Evolutionary conservation across 2,888 invertebrate species (phyloP), one percentile per base, ranked within the genome.

Genomic region (Synanthedon andrenaeformis): DNA sequence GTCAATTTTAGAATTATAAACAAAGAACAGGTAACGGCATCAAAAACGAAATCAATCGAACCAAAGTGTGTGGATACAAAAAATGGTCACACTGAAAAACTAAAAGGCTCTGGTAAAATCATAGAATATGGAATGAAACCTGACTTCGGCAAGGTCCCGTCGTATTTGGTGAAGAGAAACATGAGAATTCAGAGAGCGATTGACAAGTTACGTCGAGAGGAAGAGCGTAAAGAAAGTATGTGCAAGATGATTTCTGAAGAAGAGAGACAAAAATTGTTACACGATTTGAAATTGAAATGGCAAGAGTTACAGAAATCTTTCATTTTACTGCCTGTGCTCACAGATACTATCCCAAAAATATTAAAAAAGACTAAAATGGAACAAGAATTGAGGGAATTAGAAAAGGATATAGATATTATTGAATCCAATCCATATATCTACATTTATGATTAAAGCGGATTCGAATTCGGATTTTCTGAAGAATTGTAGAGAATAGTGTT

Each of bases 371-470:
- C 91, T 4, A 91, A 92, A 67, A 88, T 97, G 77, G 97, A 97
- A 74, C 89, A 90, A 11, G 92, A 93, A 58, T 83, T 97, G 61
- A 91, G 90, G 53, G 92, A 94, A 64, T 76, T 97, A 49, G 97
- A 97, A 76, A 93, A 93, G 72, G 96, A 97, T 69, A 96, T 97
- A 63, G 91, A 93, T 57, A 69, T 94, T 52, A 84, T 97, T 3
- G 95, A 97, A 74, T 90, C 90, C 51, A 95, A 96, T 83, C 92
- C 93, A n/a, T 90, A 92, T 60, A 93, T 95, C 70, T 94, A 93
- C 66, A 90, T 94, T 61, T 93, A 91, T 61, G 89, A 92, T 3
- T 45, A 14, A 10, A 10, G 28, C 8, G n/a, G n/a, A n/a, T n/a
- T n/a, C n/a, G n/a, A n/a, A n/a, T n/a, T n/a, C n/a, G n/a, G n/a